A percentile compares a stretch with the other conserved stretches of the same genome.
These are phyloP conservation scores for Podarcis siculus DNA, from an alignment of 2,797 vertebrate species.

Conservation along the genomic window DNA sequence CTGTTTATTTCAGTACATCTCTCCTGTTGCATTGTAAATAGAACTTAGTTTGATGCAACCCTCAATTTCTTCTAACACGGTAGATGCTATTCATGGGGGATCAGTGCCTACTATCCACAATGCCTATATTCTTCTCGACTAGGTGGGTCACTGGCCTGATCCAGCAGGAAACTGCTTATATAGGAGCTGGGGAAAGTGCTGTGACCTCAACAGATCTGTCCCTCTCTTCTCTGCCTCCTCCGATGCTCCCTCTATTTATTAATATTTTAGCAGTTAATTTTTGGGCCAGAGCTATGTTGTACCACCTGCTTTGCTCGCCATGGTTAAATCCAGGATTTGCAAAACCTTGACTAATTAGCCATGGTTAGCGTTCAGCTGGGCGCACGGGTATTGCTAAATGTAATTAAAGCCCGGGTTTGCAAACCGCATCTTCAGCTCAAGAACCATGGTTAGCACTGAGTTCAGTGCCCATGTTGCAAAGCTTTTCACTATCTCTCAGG, in stretches of 20 bases:
- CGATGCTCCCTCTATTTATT: too few relatives aligned
- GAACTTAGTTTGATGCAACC: too few relatives aligned
- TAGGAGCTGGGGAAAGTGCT: background rate
- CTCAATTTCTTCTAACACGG: background rate
- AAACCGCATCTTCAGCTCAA: background rate
- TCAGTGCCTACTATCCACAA: too few relatives aligned
- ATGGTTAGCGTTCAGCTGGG: background rate
- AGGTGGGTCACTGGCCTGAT: too few relatives aligned
- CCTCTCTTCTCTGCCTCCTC: background rate
- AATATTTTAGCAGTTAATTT: background rate
- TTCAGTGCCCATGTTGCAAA: too few relatives aligned
- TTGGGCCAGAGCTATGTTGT: background rate
- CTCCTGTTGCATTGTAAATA: too few relatives aligned
- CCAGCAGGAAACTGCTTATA: too few relatives aligned
- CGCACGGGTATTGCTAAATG: too few relatives aligned
- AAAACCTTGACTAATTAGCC: background rate
- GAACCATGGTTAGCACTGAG: background rate
- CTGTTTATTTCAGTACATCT: too few relatives aligned
- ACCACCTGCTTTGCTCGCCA: background rate
- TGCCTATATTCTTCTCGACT: too few relatives aligned
- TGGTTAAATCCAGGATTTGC: background rate
- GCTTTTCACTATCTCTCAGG: background rate
- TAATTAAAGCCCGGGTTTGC: background rate
- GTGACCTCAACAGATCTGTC: background rate
- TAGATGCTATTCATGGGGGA: background rate